These are phyloP conservation scores for Pachypsylla venusta DNA, from an alignment of 1,140 invertebrate genomes.

Conservation along the genomic window DNA sequence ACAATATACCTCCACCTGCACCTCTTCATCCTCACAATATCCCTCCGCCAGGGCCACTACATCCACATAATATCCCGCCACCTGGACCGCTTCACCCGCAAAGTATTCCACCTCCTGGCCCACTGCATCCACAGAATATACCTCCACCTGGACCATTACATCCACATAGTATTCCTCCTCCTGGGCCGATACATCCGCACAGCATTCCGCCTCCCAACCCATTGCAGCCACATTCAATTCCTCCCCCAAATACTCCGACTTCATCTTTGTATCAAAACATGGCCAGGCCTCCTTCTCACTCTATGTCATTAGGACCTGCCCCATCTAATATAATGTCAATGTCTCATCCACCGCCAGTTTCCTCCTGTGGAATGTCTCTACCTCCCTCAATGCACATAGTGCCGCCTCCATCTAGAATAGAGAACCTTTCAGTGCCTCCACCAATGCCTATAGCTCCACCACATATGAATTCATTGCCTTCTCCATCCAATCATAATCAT, in stretches of 20 bases:
- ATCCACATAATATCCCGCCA: neutral
- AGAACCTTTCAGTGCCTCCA: neutral
- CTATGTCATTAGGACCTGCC: neutral
- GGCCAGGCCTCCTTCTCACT: neutral
- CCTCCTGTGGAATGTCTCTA: neutral
- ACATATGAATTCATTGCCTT: too few species aligned
- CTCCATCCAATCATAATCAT: too few species aligned
- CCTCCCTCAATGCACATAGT: too few species aligned
- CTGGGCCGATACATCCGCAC: neutral
- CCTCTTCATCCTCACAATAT: neutral
- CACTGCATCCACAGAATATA: neutral
- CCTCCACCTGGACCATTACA: neutral
- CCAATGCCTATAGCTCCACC: neutral
- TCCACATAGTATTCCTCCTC: neutral
- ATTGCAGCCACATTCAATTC: neutral
- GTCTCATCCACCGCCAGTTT: neutral
- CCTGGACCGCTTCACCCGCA: neutral
- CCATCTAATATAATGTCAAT: neutral
- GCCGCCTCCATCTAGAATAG: too few species aligned
- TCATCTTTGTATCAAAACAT: neutral
- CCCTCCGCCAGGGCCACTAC: neutral
- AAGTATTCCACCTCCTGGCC: neutral
- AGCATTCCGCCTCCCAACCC: neutral
- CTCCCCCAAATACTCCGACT: neutral
- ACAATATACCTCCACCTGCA: neutral